Conservation (phyloP, 1,140 invertebrate species). For the Brachionus sp. region DNA sequence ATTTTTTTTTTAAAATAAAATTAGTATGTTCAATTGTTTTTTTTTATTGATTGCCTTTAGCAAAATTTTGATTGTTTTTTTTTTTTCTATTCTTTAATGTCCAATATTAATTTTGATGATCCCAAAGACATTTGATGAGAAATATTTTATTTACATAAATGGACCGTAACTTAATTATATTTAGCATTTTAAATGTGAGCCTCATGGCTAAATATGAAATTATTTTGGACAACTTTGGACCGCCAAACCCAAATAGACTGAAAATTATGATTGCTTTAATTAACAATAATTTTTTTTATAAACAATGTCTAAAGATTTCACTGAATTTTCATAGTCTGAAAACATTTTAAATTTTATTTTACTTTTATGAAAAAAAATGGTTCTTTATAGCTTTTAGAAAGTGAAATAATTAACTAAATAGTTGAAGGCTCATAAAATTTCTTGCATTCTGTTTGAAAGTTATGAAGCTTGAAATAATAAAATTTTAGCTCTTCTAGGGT, state of each 20-base stretch:
- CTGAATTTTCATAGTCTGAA: background rate
- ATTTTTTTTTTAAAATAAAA: background rate
- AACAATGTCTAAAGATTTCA: background rate
- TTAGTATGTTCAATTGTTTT: background rate
- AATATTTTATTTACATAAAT: background rate
- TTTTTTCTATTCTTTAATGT: background rate
- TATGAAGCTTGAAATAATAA: background rate
- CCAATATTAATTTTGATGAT: constrained; percentile 8
- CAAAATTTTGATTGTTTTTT: constrained; percentile 11
- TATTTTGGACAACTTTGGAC: background rate
- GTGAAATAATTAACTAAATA: background rate
- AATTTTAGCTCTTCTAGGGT: background rate
- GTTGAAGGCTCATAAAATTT: background rate
- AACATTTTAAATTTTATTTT: background rate
- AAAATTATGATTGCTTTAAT: background rate
- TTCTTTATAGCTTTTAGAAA: background rate
- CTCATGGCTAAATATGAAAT: background rate
- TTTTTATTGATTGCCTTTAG: background rate
- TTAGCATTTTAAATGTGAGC: background rate
- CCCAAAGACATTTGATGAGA: constrained; percentile 15
- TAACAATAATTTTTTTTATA: background rate
- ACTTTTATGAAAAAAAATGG: background rate
- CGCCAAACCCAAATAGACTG: background rate
- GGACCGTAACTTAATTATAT: background rate
- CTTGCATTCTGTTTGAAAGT: background rate